Conservation (phyloP, 2,888 invertebrate species). For the Tuberolachnus salignus region DNA sequence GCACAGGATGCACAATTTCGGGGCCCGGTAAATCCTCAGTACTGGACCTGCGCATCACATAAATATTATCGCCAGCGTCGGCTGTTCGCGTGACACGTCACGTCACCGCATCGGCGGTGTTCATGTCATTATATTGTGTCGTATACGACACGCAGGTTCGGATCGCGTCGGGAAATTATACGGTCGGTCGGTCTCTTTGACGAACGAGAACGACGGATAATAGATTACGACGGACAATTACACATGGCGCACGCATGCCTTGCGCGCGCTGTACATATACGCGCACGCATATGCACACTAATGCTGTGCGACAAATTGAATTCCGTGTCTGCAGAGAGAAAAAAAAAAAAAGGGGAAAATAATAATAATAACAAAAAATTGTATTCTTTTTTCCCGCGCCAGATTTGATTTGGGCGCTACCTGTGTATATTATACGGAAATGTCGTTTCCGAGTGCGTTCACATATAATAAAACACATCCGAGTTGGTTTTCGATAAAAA, state of each 20-base stretch:
- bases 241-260: slow-evolving; percentile 47
- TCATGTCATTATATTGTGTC: slow-evolving; percentile 32
- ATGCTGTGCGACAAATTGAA: slow-evolving; percentile 42
- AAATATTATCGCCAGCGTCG: background rate
- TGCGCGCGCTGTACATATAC: background rate
- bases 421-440: too few relatives aligned
- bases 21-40: too few relatives aligned
- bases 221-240: slow-evolving; percentile 50
- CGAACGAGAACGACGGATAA: slow-evolving; percentile 29
- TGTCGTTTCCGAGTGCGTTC: background rate
- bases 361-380: background rate
- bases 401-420: slow-evolving; percentile 25
- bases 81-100: slow-evolving; percentile 40
- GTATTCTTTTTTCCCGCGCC: background rate
- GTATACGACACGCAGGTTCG: slow-evolving; percentile 3
- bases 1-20: too few relatives aligned
- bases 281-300: background rate
- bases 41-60: too few relatives aligned
- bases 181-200: slow-evolving; percentile 47
- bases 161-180: slow-evolving; percentile 49
- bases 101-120: background rate
- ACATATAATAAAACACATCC: too few relatives aligned
- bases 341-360: too few relatives aligned
- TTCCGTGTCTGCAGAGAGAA: background rate
- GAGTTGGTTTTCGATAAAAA: too few relatives aligned